Percentiles rank a stretch among this genome's conserved stretches.
Conservation (phyloP, 1,140 invertebrate species). For the Camponotus pennsylvanicus region DNA sequence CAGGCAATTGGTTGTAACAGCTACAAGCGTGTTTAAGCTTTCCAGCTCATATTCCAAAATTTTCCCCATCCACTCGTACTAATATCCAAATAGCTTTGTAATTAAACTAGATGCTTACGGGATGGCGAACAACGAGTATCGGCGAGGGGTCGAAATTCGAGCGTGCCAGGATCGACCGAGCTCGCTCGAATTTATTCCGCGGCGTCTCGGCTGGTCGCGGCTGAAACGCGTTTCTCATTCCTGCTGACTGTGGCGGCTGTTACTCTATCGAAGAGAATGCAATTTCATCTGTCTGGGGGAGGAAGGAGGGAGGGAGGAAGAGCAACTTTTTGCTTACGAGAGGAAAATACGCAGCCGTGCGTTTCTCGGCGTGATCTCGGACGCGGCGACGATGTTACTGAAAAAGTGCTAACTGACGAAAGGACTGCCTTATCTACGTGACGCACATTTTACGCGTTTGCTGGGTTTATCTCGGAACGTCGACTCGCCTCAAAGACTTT, state of each 20-base stretch:
- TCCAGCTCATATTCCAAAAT: not conserved
- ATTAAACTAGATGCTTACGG: conserved; percentile 61
- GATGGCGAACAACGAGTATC: conserved; percentile 22
- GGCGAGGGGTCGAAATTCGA: conserved; percentile 50
- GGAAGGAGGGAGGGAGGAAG: not conserved
- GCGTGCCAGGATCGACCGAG: conserved; percentile 38
- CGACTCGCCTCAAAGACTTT: not conserved
- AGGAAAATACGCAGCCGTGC: conserved; percentile 33
- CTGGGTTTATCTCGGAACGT: conserved; percentile 34
- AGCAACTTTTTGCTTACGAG: conserved; percentile 45
- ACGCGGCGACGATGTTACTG: not conserved
- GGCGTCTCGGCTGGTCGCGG: conserved; percentile 43
- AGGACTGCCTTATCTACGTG: conserved; percentile 39
- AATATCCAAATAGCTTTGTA: conserved; percentile 53
- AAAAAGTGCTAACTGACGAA: conserved; percentile 40
- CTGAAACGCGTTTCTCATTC: conserved; percentile 57
- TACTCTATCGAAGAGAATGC: conserved; percentile 56
- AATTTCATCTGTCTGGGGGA: conserved; percentile 25
- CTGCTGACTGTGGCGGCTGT: conserved; percentile 53
- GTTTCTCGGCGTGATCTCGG: not conserved
- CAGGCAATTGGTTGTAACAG: not conserved
- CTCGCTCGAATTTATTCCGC: conserved; percentile 50
- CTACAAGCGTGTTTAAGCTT: not conserved
- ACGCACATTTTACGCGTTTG: conserved; percentile 16
- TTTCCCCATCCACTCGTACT: not conserved